These are phyloP conservation scores for Timema podura DNA, from an alignment of 2,888 invertebrate species.

Conservation along the genomic window DNA sequence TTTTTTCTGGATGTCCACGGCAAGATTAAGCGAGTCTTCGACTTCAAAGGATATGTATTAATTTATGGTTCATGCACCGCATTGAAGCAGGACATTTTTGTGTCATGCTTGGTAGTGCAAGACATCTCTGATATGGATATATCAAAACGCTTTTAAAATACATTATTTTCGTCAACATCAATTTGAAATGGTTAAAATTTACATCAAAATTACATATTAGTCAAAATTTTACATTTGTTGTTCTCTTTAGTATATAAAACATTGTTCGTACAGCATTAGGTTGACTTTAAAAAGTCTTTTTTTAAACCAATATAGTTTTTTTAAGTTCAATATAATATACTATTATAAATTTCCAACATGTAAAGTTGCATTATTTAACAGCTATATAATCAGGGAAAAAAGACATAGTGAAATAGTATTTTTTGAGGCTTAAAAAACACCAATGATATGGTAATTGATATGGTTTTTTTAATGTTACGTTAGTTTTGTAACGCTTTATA, in stretches of 20 bases:
- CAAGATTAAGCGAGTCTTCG: constrained; percentile 30
- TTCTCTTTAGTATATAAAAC: constrained; percentile 13
- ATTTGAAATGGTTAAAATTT: not conserved
- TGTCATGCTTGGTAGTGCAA: constrained; percentile 22
- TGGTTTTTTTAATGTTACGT: not conserved
- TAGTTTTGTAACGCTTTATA: constrained; percentile 4
- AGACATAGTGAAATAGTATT: not conserved
- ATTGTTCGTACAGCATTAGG: constrained; percentile 24
- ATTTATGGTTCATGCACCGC: constrained; percentile 31
- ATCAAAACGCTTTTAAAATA: constrained; percentile 19
- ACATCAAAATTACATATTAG: constrained; percentile 11
- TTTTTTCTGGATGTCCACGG: constrained; percentile 31
- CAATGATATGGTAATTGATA: constrained; percentile 16
- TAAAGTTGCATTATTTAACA: too few relatives aligned
- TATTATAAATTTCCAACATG: too few relatives aligned
- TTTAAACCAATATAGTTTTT: too few relatives aligned
- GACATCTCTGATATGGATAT: constrained; percentile 21
- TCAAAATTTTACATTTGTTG: too few relatives aligned
- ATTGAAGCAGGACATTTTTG: constrained; percentile 18
- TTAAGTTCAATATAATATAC: too few relatives aligned
- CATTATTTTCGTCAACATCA: not conserved
- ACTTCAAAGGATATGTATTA: constrained; percentile 31
- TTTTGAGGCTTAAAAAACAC: not conserved
- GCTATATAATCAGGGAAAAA: too few relatives aligned
- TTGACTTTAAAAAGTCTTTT: constrained; percentile 8